phyloP scores from a whole-genome alignment of 2,888 invertebrate genomes.

The Drosophila birchii region DNA sequence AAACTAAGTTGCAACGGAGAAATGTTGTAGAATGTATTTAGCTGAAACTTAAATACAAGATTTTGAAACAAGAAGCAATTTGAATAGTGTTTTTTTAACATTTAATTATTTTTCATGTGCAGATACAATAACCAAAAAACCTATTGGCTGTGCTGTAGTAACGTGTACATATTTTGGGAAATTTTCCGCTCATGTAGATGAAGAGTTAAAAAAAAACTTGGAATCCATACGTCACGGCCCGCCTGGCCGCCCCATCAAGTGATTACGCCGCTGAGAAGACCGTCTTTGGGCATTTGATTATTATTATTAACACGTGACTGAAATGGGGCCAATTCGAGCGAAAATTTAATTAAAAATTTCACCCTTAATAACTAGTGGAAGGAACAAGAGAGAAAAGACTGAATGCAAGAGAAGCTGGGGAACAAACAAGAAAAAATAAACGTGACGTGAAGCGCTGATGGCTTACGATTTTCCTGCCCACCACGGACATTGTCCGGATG shows the following conservation, averaged over 20 bases:
- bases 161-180: constrained; percentile 49
- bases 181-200: constrained; percentile 15
- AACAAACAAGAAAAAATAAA: constrained; percentile 13
- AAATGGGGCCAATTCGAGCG: constrained; percentile 75
- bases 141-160: constrained; percentile 57
- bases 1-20: not conserved
- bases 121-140: constrained; percentile 28
- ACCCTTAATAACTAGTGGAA: constrained; percentile 60
- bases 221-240: constrained; percentile 17
- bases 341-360: constrained; percentile 78
- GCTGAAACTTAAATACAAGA: not conserved
- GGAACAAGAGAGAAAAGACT: not conserved
- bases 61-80: not conserved
- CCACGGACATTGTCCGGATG: constrained; percentile 55
- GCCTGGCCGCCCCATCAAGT: constrained; percentile 4
- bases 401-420: constrained; percentile 5
- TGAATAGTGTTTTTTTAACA: not conserved
- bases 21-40: not conserved
- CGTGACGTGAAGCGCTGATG: constrained; percentile 59
- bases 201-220: not conserved
- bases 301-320: constrained; percentile 80
- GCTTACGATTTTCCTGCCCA: constrained; percentile 22
- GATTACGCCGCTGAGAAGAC: constrained; percentile 24
- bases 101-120: not conserved
- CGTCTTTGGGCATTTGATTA: constrained; percentile 64